These are phyloP conservation scores for Solenopsis invicta DNA, from an alignment of 1,140 invertebrate species.

Conservation along the genomic window DNA sequence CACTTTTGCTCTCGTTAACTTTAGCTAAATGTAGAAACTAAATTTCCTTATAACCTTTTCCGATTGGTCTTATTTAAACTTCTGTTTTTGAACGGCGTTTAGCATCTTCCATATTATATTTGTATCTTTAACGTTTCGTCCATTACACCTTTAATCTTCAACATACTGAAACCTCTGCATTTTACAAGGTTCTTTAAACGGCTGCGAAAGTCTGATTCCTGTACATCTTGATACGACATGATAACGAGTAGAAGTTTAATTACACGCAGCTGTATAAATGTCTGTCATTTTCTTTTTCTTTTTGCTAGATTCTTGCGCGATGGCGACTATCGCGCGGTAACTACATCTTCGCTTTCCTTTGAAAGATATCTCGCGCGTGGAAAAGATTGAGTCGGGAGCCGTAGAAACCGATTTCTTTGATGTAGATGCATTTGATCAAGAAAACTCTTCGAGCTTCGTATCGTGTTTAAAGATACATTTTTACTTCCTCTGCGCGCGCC, in stretches of 20 bases:
- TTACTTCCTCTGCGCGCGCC: background rate
- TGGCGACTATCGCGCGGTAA: conserved; percentile 18
- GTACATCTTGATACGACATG: background rate
- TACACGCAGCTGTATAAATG: conserved; percentile 32
- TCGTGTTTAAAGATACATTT: conserved; percentile 50
- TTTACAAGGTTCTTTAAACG: conserved; percentile 31
- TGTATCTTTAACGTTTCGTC: background rate
- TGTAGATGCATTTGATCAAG: conserved; percentile 47
- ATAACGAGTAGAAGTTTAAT: conserved; percentile 43
- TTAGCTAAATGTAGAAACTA: background rate
- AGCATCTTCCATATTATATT: background rate
- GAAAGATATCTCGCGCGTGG: conserved; percentile 35
- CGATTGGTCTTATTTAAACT: background rate
- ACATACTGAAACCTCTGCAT: background rate
- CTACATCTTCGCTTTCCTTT: conserved; percentile 34
- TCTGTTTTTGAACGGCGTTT: background rate
- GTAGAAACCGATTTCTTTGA: conserved; percentile 38
- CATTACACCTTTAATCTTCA: conserved; percentile 1
- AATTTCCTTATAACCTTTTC: background rate
- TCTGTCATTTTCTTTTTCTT: conserved; percentile 1
- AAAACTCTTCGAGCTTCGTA: conserved; percentile 11
- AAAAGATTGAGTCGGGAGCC: conserved; percentile 8
- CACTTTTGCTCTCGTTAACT: background rate
- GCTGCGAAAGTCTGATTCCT: background rate
- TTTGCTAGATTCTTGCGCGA: background rate